Evolutionary conservation across 2,888 invertebrate genomes (phyloP).

Genomic region (Ormyrus nitidulus): DNA sequence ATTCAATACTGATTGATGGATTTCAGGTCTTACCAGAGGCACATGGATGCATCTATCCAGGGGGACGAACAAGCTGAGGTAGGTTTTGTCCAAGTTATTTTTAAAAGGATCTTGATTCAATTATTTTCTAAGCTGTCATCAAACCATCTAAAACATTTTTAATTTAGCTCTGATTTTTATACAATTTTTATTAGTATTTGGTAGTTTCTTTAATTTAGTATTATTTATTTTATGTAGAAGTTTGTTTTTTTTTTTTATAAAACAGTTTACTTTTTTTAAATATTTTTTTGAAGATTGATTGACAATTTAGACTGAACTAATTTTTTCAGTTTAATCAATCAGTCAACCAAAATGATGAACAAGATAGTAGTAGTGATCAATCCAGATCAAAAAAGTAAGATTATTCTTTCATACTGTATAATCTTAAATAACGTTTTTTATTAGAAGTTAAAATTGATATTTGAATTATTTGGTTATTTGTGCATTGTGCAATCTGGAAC

Average conservation of each 20-base stretch:
- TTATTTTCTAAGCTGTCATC: neutral
- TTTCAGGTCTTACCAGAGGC: constrained; percentile 66
- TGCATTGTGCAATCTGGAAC: constrained; percentile 65
- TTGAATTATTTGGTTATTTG: constrained; percentile 58
- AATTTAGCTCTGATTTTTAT: too few relatives aligned
- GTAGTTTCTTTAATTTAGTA: too few relatives aligned
- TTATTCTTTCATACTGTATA: neutral
- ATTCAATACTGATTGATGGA: neutral
- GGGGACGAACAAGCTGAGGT: constrained; percentile 71
- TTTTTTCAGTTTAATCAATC: constrained; percentile 43
- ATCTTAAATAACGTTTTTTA: constrained; percentile 6
- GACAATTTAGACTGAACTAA: constrained; percentile 17
- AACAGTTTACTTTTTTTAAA: neutral
- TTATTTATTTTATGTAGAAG: neutral
- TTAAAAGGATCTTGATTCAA: neutral
- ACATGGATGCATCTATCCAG: constrained; percentile 66
- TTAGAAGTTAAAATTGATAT: constrained; percentile 12
- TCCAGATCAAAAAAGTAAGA: constrained; percentile 48
- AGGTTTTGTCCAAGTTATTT: constrained; percentile 14
- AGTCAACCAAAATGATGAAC: constrained; percentile 26
- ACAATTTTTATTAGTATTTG: too few relatives aligned
- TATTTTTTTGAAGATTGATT: neutral
- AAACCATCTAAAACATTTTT: neutral
- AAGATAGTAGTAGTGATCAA: constrained; percentile 36
- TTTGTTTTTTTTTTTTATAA: too few relatives aligned